These are phyloP conservation scores for Leptopilina syphax DNA, from an alignment of 2,888 invertebrate genomes.

Conservation along the genomic window DNA sequence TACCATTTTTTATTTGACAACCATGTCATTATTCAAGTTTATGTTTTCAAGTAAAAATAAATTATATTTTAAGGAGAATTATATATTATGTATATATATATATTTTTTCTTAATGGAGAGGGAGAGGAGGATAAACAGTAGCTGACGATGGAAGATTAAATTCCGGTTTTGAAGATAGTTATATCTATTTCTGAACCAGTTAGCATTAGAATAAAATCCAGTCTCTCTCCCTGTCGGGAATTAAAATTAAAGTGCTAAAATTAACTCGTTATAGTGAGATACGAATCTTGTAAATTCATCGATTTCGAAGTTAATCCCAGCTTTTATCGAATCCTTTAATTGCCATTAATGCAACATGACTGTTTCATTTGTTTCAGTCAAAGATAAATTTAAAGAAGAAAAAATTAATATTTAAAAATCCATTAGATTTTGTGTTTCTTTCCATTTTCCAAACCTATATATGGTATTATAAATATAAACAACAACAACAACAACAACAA, in stretches of 20 bases:
- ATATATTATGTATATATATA: too few relatives aligned
- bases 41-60: not conserved
- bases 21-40: not conserved
- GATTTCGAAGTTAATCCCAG: not conserved
- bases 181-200: slow-evolving; percentile 4
- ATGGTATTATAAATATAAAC: too few relatives aligned
- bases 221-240: slow-evolving; percentile 5
- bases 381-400: not conserved
- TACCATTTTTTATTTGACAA: not conserved
- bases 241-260: slow-evolving; percentile 37
- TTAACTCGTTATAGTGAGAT: slow-evolving; percentile 13
- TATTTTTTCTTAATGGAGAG: not conserved
- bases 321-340: slow-evolving; percentile 5
- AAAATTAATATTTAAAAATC: too few relatives aligned
- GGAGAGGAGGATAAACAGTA: not conserved
- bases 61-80: not conserved
- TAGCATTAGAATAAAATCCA: slow-evolving; percentile 13
- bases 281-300: slow-evolving; percentile 27
- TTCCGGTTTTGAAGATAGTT: slow-evolving; percentile 7
- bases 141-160: not conserved
- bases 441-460: too few relatives aligned
- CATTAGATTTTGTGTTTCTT: too few relatives aligned
- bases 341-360: not conserved
- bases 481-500: too few relatives aligned
- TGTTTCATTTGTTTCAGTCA: not conserved